Percentiles rank a stretch among this genome's conserved stretches.
Conservation (phyloP, 2,888 invertebrate species). For the Callinectes sapidus region DNA sequence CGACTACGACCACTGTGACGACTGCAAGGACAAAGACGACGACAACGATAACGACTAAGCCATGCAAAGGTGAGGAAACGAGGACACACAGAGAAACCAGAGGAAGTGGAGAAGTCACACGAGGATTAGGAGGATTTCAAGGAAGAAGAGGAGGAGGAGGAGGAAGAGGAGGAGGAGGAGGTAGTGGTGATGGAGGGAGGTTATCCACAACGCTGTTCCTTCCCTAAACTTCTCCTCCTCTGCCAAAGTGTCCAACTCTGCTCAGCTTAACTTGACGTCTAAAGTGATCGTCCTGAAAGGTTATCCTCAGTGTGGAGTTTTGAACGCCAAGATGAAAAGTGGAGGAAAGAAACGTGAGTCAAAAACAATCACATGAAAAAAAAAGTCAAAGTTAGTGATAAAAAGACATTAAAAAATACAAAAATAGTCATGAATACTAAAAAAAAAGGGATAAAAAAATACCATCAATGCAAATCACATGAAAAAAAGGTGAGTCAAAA, state of each 20-base stretch:
- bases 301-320: not conserved
- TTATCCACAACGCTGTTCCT: not conserved
- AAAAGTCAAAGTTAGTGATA: not conserved
- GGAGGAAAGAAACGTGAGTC: not conserved
- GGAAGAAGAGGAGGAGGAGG: conserved; percentile 16
- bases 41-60: not conserved
- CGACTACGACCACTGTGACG: not conserved
- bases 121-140: not conserved
- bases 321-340: not conserved
- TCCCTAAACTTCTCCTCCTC: not conserved
- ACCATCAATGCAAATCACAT: too few relatives aligned
- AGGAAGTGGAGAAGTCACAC: not conserved
- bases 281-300: not conserved
- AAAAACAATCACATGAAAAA: not conserved
- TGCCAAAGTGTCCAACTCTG: conserved; percentile 21
- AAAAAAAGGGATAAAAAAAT: too few relatives aligned
- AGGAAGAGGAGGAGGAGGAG: too few relatives aligned
- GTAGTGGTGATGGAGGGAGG: conserved; percentile 2
- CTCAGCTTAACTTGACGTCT: not conserved
- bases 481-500: not conserved
- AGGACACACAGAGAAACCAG: not conserved
- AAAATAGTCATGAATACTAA: too few relatives aligned
- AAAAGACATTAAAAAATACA: not conserved
- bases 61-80: not conserved
- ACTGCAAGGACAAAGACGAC: not conserved